Evolutionary conservation across 2,797 vertebrate genomes (phyloP).

Genomic region (Xenopus petersii): DNA sequence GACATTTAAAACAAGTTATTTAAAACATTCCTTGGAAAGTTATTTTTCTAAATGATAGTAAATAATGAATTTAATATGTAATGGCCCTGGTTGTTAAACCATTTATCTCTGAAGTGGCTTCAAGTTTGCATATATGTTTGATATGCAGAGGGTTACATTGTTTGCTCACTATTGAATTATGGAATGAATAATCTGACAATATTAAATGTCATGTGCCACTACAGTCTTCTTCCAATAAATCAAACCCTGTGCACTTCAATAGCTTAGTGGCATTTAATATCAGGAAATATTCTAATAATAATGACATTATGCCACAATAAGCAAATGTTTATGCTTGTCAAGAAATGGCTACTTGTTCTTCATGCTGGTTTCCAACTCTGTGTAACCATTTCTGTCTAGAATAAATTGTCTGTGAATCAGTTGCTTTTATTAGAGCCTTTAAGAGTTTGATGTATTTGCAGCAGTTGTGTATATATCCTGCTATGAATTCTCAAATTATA

Average conservation of each 20-base stretch:
- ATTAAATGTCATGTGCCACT: conserved; percentile 38
- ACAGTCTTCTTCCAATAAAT: conserved; percentile 27
- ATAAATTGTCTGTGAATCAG: too few relatives aligned
- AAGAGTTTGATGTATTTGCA: too few relatives aligned
- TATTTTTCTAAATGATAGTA: conserved; percentile 34
- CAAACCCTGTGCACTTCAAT: background rate
- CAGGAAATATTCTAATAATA: conserved; percentile 9
- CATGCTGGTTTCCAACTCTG: too few relatives aligned
- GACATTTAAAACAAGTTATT: conserved; percentile 36
- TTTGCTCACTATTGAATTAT: background rate
- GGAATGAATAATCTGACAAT: conserved; percentile 26
- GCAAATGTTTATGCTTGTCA: conserved; percentile 3
- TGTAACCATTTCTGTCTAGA: too few relatives aligned
- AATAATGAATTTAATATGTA: conserved; percentile 37
- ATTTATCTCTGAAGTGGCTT: conserved; percentile 3
- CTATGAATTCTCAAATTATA: too few relatives aligned
- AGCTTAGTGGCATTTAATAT: conserved; percentile 3
- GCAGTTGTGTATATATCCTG: too few relatives aligned
- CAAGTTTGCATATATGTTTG: background rate
- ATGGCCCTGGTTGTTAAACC: conserved; percentile 23
- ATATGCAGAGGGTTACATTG: conserved; percentile 20
- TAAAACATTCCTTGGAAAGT: conserved; percentile 33
- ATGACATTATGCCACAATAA: conserved; percentile 15
- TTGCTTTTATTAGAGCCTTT: too few relatives aligned
- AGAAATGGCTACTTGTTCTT: too few relatives aligned